phyloP scores from a whole-genome alignment of 2,797 vertebrate genomes.

The Lemur catta region DNA sequence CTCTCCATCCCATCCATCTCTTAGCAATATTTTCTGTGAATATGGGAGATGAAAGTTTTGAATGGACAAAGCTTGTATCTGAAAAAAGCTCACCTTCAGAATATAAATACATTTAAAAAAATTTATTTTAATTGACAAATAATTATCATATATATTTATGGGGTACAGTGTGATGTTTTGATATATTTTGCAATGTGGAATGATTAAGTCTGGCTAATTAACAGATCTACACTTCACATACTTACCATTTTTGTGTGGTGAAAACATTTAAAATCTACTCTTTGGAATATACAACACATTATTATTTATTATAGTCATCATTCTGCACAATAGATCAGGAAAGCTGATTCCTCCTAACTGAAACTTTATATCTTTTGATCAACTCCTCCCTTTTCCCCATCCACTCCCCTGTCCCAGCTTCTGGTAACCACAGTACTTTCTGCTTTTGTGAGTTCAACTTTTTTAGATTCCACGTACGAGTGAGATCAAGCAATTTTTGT shows the following conservation, averaged over 20 bases:
- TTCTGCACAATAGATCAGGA: not conserved
- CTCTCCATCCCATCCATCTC: not conserved
- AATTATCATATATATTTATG: not conserved
- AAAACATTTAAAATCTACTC: not conserved
- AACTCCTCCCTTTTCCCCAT: not conserved
- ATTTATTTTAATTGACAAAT: not conserved
- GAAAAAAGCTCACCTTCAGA: not conserved
- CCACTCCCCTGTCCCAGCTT: accelerated
- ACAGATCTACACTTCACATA: not conserved
- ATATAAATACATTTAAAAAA: not conserved
- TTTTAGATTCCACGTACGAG: not conserved
- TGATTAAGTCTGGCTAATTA: not conserved
- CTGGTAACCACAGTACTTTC: not conserved
- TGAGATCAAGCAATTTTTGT: not conserved
- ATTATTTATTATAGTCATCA: not conserved
- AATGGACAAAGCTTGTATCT: not conserved
- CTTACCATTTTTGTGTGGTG: not conserved
- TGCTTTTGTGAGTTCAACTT: not conserved
- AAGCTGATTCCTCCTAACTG: not conserved
- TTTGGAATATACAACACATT: not conserved
- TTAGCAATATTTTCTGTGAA: not conserved
- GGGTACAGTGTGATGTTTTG: not conserved
- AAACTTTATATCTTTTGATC: not conserved
- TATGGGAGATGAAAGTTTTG: not conserved
- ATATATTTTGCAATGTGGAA: not conserved